A percentile compares a stretch with the other conserved stretches of the same genome.
Conservation (phyloP, 2,113 vertebrate genomes). For the Vireo altiloquus region DNA sequence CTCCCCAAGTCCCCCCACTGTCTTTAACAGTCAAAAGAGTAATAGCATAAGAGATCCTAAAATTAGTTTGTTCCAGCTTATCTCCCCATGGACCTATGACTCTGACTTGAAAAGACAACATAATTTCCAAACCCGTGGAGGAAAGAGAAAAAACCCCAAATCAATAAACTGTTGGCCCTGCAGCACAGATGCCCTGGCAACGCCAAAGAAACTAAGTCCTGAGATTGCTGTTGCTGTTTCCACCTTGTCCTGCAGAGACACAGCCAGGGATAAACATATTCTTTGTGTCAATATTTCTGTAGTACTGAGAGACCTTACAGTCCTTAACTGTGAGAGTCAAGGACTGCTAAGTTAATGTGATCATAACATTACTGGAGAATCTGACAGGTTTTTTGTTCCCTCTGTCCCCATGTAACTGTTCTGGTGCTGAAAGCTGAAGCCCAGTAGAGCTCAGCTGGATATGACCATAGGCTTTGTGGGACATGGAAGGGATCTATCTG, state of each 20-base stretch:
- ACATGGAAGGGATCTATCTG: neutral
- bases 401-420: neutral
- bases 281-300: conserved; percentile 65
- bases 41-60: neutral
- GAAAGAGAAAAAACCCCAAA: neutral
- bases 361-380: neutral
- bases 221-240: conserved; percentile 28
- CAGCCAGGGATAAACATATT: conserved; percentile 52
- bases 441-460: neutral
- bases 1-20: neutral
- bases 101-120: conserved; percentile 4
- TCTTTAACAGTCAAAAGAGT: neutral
- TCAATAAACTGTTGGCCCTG: neutral
- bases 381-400: neutral
- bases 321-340: conserved; percentile 60
- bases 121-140: neutral
- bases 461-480: neutral
- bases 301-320: conserved; percentile 24
- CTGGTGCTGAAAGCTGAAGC: neutral
- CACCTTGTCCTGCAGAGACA: conserved; percentile 31
- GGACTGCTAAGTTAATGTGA: conserved; percentile 45
- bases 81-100: neutral
- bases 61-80: neutral
- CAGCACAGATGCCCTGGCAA: neutral
- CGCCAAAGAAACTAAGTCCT: conserved; percentile 49